Conservation (phyloP, 2,797 vertebrate species). For the Mycteria americana region DNA sequence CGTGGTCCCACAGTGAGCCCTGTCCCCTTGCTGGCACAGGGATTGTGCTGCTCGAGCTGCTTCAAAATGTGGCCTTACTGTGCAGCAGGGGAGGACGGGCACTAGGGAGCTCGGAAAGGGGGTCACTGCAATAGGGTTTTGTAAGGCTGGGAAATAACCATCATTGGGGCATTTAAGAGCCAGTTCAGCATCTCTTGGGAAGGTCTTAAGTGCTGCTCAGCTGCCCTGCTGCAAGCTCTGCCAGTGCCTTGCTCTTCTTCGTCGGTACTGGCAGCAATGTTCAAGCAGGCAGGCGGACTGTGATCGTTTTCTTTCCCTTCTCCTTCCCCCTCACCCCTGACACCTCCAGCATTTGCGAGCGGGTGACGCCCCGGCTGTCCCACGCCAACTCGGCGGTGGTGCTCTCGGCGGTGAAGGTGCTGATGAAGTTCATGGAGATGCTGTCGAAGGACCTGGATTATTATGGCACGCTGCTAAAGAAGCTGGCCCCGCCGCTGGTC, state of each 20-base stretch:
- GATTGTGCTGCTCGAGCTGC: neutral
- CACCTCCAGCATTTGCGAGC: constrained; percentile 87
- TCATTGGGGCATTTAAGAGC: neutral
- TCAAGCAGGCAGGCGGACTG: neutral
- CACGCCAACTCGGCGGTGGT: constrained; percentile 98
- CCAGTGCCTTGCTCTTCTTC: neutral
- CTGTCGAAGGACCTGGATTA: constrained; percentile 96
- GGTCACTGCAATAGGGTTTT: neutral
- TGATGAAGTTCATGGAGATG: constrained; percentile 99
- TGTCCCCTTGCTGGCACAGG: neutral
- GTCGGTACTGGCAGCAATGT: rapidly evolving
- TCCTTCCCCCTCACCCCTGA: rapidly evolving
- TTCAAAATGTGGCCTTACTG: neutral
- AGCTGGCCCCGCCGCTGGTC: constrained; percentile 93
- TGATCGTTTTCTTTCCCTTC: neutral
- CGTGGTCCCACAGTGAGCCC: neutral
- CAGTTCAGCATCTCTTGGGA: neutral
- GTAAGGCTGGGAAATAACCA: neutral
- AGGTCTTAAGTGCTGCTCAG: neutral
- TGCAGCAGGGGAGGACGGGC: neutral
- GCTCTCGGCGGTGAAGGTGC: constrained; percentile 93
- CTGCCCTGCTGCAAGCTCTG: neutral
- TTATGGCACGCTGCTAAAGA: constrained; percentile 93
- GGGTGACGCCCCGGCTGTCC: constrained; percentile 93
- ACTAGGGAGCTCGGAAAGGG: neutral